Conservation (phyloP, 2,113 vertebrate species). For the Calidris pugnax region DNA sequence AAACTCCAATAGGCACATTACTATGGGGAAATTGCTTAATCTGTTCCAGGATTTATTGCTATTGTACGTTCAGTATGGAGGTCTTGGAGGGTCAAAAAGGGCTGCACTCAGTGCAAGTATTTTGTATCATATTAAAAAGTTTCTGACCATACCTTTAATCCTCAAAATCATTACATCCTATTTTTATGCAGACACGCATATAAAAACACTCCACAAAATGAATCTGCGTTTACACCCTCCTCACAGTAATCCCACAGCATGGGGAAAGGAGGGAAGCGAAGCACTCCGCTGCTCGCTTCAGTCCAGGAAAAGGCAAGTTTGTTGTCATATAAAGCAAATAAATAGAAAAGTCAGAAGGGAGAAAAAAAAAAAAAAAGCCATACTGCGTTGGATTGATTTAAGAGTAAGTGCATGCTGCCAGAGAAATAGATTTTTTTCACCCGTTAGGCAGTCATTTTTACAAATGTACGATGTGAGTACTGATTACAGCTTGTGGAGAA, state of each 20-base stretch:
- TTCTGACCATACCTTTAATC: constrained; percentile 73
- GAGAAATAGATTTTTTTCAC: constrained; percentile 69
- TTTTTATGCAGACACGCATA: constrained; percentile 63
- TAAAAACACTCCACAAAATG: constrained; percentile 63
- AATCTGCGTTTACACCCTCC: constrained; percentile 32
- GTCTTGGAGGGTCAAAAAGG: constrained; percentile 35
- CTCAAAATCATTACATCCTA: constrained; percentile 69
- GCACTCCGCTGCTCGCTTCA: constrained; percentile 24
- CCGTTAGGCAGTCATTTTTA: constrained; percentile 67
- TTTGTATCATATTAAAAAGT: constrained; percentile 64
- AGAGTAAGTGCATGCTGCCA: constrained; percentile 57
- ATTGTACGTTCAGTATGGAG: constrained; percentile 38
- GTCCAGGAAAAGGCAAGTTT: constrained; percentile 67
- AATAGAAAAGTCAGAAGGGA: not conserved
- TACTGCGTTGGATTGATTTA: constrained; percentile 73
- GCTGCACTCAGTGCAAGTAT: not conserved
- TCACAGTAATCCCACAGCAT: constrained; percentile 54
- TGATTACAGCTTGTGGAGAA: not conserved
- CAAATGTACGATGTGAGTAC: constrained; percentile 44
- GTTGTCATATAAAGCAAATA: constrained; percentile 51
- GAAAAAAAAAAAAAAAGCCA: not conserved
- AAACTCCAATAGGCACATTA: constrained; percentile 58
- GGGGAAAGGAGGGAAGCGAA: constrained; percentile 53
- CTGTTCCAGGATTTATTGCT: constrained; percentile 68
- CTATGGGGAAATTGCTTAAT: constrained; percentile 64